phyloP scores from a whole-genome alignment of 1,140 invertebrate species.

The Cherax destructor region DNA sequence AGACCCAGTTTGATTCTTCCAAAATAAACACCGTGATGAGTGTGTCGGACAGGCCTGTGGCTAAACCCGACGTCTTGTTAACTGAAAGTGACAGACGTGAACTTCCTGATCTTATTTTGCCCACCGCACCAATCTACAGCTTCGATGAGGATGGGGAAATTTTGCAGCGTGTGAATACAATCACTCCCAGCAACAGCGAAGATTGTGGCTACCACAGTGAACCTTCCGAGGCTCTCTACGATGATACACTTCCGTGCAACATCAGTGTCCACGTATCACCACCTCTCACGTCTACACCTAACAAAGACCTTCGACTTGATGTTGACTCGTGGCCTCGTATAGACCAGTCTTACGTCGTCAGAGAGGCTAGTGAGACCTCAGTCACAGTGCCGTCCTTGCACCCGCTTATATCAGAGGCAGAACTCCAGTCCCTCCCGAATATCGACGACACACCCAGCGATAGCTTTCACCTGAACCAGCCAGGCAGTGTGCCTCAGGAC shows the following conservation, averaged over 20 bases:
- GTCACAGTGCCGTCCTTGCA: not conserved
- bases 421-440: not conserved
- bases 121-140: constrained; percentile 42
- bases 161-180: not conserved
- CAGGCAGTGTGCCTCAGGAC: not conserved
- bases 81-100: not conserved
- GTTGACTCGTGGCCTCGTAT: not conserved
- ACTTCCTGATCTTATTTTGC: not conserved
- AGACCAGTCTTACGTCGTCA: not conserved
- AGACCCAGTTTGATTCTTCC: not conserved
- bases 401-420: not conserved
- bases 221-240: not conserved
- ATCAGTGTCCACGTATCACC: not conserved
- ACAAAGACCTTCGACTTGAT: not conserved
- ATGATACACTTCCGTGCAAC: not conserved
- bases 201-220: not conserved
- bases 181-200: not conserved
- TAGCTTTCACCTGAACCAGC: not conserved
- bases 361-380: not conserved
- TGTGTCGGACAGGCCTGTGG: not conserved
- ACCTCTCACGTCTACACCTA: not conserved
- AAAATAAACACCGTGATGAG: not conserved
- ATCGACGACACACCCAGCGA: not conserved
- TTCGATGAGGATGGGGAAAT: constrained; percentile 58
- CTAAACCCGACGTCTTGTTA: not conserved